Percentiles rank a stretch among this genome's conserved stretches.
phyloP scores from a whole-genome alignment of 2,797 vertebrate species.

The Hypotaenidia philippensis region DNA sequence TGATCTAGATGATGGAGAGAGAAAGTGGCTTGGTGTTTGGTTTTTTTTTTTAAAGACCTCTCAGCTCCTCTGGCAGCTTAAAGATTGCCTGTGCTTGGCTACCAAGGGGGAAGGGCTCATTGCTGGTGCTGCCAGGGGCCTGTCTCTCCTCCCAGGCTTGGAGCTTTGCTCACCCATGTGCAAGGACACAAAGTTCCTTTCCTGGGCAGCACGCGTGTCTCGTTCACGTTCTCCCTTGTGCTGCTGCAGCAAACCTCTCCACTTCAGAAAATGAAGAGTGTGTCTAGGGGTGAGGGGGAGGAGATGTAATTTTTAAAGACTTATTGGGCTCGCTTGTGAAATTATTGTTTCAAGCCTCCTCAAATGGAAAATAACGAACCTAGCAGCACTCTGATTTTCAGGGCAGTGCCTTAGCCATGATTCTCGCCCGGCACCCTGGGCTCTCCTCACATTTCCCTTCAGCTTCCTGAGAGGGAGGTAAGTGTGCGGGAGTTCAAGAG shows the following conservation, averaged over 20 bases:
- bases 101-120: not conserved
- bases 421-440: not conserved
- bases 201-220: accelerated
- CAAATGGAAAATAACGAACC: not conserved
- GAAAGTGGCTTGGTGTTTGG: too few relatives aligned
- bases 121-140: accelerated
- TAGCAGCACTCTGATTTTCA: not conserved
- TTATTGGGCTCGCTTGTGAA: not conserved
- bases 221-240: not conserved
- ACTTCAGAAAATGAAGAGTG: not conserved
- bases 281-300: accelerated
- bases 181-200: not conserved
- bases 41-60: not conserved
- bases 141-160: accelerated
- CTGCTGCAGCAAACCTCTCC: not conserved
- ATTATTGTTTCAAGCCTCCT: not conserved
- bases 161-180: not conserved
- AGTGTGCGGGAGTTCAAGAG: accelerated
- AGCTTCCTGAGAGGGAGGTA: not conserved
- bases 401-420: not conserved
- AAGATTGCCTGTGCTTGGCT: not conserved
- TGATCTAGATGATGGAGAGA: not conserved
- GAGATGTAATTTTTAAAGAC: not conserved
- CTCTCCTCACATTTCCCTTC: not conserved
- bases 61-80: not conserved